These are phyloP conservation scores for Melopsittacus undulatus DNA, from an alignment of 2,797 vertebrate species.

Conservation along the genomic window DNA sequence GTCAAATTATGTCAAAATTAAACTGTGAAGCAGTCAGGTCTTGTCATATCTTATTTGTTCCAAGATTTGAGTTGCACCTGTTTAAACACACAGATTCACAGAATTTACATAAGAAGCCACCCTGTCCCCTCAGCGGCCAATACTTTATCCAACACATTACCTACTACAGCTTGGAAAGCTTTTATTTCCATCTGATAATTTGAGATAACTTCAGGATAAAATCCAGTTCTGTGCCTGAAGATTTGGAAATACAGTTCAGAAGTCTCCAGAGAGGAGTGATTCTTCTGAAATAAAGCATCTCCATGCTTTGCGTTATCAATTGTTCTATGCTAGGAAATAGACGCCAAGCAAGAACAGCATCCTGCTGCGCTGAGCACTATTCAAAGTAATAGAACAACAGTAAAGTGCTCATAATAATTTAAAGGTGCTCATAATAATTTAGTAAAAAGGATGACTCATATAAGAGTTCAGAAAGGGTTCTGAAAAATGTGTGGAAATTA, in stretches of 20 bases:
- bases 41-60: neutral
- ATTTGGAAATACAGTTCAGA: neutral
- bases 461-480: neutral
- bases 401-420: constrained; percentile 1
- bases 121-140: neutral
- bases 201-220: neutral
- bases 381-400: neutral
- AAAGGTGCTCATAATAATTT: neutral
- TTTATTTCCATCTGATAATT: neutral
- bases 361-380: neutral
- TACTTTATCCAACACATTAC: neutral
- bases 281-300: constrained; percentile 6
- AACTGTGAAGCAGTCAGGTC: neutral
- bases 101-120: neutral
- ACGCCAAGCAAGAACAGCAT: neutral
- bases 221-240: neutral
- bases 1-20: neutral
- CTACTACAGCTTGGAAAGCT: neutral
- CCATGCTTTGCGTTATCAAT: neutral
- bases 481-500: neutral
- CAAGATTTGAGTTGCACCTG: neutral
- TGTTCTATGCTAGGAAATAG: neutral
- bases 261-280: neutral
- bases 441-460: neutral
- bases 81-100: neutral